Conservation (phyloP, 1,140 invertebrate species). For the Lepidurus packardi region DNA sequence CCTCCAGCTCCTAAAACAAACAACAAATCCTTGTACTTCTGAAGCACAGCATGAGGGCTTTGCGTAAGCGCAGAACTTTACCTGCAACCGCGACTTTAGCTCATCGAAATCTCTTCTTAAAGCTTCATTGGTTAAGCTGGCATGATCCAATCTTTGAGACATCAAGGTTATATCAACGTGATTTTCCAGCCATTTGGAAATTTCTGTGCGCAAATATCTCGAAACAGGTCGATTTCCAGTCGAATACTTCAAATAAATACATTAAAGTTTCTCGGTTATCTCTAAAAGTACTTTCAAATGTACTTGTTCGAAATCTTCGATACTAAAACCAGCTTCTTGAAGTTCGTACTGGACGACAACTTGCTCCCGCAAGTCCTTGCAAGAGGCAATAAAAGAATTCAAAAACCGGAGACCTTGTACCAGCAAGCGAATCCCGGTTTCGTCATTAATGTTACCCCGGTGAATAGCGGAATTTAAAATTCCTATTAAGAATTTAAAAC, state of each 20-base stretch:
- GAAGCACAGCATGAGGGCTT: background rate
- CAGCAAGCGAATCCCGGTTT: conserved; percentile 31
- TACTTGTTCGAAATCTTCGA: conserved; percentile 30
- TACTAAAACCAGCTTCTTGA: conserved; percentile 29
- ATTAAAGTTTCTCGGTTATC: background rate
- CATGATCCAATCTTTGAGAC: conserved; percentile 27
- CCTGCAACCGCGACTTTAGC: conserved; percentile 20
- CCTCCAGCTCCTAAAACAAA: background rate
- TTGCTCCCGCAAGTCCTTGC: conserved; percentile 29
- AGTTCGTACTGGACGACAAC: conserved; percentile 33
- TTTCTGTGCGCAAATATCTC: conserved; percentile 26
- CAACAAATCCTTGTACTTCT: background rate
- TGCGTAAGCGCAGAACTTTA: background rate
- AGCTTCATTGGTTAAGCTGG: conserved; percentile 33
- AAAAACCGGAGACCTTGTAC: conserved; percentile 31
- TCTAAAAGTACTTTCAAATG: background rate
- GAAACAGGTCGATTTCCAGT: conserved; percentile 26
- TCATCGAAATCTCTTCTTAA: conserved; percentile 27
- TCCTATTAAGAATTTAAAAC: conserved; percentile 36
- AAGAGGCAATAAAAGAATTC: conserved; percentile 28
- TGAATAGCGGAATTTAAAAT: conserved; percentile 37
- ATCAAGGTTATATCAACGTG: conserved; percentile 24
- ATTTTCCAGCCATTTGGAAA: conserved; percentile 30
- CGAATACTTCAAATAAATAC: conserved; percentile 5
- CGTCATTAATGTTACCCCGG: conserved; percentile 33